Conservation (phyloP, 1,140 invertebrate species). For the Pomacea maculata region DNA sequence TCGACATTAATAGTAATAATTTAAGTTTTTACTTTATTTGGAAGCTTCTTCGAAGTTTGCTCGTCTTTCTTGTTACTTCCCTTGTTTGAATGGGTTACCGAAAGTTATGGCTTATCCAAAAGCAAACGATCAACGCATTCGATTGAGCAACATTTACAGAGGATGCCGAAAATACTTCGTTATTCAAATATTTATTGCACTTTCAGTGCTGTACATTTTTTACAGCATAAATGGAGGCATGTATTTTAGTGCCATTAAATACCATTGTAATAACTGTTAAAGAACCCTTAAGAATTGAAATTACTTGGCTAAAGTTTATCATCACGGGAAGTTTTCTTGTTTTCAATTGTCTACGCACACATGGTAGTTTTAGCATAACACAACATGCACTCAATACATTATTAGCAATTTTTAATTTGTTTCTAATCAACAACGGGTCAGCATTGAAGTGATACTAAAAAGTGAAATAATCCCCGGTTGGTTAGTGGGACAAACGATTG, state of each 20-base stretch:
- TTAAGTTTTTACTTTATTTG: not conserved
- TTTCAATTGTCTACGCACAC: no score
- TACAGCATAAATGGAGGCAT: conserved; percentile 44
- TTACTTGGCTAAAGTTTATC: no score
- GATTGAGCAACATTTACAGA: conserved; percentile 27
- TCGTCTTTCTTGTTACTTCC: not conserved
- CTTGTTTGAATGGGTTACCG: not conserved
- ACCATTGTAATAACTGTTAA: not conserved
- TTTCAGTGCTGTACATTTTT: conserved; percentile 33
- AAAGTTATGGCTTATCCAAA: conserved; percentile 14
- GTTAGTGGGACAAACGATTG: no score
- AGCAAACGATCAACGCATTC: conserved; percentile 1
- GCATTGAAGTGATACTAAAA: no score
- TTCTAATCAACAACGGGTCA: no score
- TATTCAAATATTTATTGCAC: conserved; percentile 25
- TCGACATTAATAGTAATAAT: not conserved
- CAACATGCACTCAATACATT: no score
- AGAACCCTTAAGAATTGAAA: no score
- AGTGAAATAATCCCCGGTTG: no score
- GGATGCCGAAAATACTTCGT: conserved; percentile 36
- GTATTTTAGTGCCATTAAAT: not conserved
- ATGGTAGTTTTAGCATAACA: no score
- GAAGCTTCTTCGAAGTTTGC: not conserved
- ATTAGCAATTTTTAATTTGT: no score
- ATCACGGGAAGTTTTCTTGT: no score